Evolutionary conservation across 2,113 vertebrate genomes (phyloP).

Genomic region (Castor canadensis): DNA sequence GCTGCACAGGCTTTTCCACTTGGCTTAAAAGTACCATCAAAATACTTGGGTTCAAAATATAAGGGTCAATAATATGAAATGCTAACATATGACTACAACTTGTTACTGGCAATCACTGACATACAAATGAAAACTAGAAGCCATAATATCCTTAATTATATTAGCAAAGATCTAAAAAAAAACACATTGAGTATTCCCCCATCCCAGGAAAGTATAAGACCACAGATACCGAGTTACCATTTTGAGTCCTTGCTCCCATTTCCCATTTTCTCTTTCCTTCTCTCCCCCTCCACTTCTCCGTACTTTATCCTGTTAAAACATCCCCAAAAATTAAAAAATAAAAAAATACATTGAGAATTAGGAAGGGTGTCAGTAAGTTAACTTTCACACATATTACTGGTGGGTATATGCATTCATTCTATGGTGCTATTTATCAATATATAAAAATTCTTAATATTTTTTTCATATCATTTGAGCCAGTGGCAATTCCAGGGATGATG

Average conservation of each 20-base stretch:
- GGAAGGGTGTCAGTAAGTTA: not conserved
- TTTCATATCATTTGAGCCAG: not conserved
- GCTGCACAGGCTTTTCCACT: not conserved
- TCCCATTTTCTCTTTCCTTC: no score
- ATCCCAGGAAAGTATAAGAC: no score
- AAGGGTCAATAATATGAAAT: conserved; percentile 26
- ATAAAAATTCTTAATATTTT: not conserved
- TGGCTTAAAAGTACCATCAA: not conserved
- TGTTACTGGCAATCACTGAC: not conserved
- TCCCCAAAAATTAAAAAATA: not conserved
- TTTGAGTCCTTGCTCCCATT: no score
- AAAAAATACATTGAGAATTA: not conserved
- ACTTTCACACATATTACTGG: not conserved
- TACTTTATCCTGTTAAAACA: no score
- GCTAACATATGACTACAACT: not conserved
- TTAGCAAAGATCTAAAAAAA: not conserved
- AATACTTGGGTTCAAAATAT: conserved; percentile 22
- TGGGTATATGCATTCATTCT: not conserved
- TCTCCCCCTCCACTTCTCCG: no score
- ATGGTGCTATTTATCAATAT: not conserved
- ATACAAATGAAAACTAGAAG: not conserved
- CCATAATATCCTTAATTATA: not conserved
- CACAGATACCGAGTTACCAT: no score
- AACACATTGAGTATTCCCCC: no score
- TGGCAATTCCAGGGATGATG: not conserved